Evolutionary conservation across 2,888 invertebrate genomes (phyloP).

Genomic region (Eupithecia inturbata): DNA sequence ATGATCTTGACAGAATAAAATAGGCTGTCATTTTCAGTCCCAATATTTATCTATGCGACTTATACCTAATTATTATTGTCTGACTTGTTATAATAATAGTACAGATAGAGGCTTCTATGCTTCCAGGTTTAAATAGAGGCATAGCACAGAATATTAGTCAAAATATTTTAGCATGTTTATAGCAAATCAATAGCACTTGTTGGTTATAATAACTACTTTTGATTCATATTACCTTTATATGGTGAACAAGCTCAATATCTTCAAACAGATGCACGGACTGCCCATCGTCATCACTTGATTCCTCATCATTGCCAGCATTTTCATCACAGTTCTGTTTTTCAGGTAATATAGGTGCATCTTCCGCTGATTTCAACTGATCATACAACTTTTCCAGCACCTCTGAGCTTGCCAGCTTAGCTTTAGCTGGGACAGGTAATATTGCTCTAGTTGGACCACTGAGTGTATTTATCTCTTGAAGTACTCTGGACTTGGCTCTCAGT

Average conservation of each 20-base stretch:
- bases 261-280: conserved; percentile 77
- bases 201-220: not conserved
- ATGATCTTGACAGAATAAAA: no score
- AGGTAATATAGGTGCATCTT: conserved; percentile 62
- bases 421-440: conserved; percentile 57
- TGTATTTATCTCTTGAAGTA: conserved; percentile 67
- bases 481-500: conserved; percentile 58
- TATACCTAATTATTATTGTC: not conserved
- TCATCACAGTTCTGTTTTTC: conserved; percentile 49
- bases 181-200: not conserved
- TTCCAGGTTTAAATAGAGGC: no score
- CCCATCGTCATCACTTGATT: conserved; percentile 54
- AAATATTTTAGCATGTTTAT: no score
- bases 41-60: not conserved
- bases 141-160: no score
- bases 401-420: conserved; percentile 58
- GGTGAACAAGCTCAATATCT: conserved; percentile 74
- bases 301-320: conserved; percentile 49
- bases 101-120: no score
- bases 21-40: no score
- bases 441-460: conserved; percentile 62
- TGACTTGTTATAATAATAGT: no score
- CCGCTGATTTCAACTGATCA: conserved; percentile 63
- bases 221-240: conserved; percentile 64
- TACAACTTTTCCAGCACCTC: conserved; percentile 62